Evolutionary conservation across 2,888 invertebrate genomes (phyloP), one percentile per base, ranked within the genome.

Genomic region (Apomyelois bistriatella): DNA sequence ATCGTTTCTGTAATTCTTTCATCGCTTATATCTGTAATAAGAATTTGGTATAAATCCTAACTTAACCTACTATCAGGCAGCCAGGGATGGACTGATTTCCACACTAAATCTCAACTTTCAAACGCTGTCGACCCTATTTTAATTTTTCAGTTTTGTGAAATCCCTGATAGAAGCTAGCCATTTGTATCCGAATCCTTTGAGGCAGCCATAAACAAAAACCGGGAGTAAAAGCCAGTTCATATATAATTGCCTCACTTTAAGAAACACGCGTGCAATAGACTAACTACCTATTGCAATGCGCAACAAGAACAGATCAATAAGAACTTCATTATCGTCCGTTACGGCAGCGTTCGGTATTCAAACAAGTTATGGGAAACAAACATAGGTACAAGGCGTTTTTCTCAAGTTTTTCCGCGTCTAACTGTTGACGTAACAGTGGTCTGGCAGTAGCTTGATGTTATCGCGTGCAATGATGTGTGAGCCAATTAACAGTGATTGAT

Each of bases 371-470:
- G 54, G 56, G 58, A 58, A 56, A 56, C 40, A 43, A 37, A 52
- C 40, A 50, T 22, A 22, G 22, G 53, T 54, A 55, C 41, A 47
- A 56, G 47, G n/a, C 35, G 28, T 50, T 32, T 51, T 51, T 51
- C 41, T 41, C 55, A 58, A 64, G 65, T 66, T 68, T 60, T 60
- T 57, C 54, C 53, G 55, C 58, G 62, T 53, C 55, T 70, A 71
- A 68, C 72, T 66, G 72, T 70, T 64, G 63, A 63, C 61, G 65
- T 69, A 70, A 69, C 62, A 67, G 65, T 65, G 58, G 68, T 61
- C 63, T 60, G 48, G 58, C 58, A 8, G 10, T 60, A 55, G 52
- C 58, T 57, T 53, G 54, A 40, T 48, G 41, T 13, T 41, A 49
- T 50, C 41, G 22, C 10, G 41, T 43, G 17, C 16, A 42, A 46